Base-by-base conservation (phyloP, 2,888 invertebrate genomes). In the Encarsia formosa region DNA sequence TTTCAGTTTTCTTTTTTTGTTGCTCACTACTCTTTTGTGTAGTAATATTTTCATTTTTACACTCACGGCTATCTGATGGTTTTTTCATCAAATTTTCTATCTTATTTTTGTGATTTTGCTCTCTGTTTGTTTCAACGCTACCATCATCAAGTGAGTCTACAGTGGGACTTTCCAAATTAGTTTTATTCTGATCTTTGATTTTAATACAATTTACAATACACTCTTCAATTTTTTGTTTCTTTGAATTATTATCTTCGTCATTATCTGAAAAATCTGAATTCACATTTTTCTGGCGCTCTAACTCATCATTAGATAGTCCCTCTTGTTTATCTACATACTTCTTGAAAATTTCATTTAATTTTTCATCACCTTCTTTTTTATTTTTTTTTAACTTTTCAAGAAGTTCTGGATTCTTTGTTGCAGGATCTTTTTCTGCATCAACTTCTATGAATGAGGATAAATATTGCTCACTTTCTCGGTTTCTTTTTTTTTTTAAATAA, bases 381-480 rank as follows among this genome's bases (percentile, higher is more conserved):
- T 69, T 73, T 1, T 56, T 16, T 2, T 19, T 9, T 20, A 73
- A 54, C 54, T 66, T 66, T 22, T 58, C 46, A 3, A 57, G 46
- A 19, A 73, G 57, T 6, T 43, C 47, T 8, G 8, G 0, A 56
- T 71, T 59, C 3, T 50, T 59, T 2, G 42, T 1, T 2, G 72
- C 72, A 20, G 73, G 73, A 57, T 73, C 73, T 2, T 44, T 35
- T 1, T 42, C 37, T 2, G 58, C 44, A 24, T 67, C 66, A 11
- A 65, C 44, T 32, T 58, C 57, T 2, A 64, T 11, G 1, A 65
- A 65, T 57, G 68, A 70, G 6, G 67, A 68, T 16, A 73, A 68
- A 61, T 65, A 70, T 35, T 67, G 68, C 52, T 71, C 68, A 4
- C 59, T 52, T 4, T 59, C 64, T 2, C 67, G 45, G 3, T 59